These are phyloP conservation scores for Fundulus diaphanus DNA, from an alignment of 2,797 vertebrate genomes.

Conservation along the genomic window DNA sequence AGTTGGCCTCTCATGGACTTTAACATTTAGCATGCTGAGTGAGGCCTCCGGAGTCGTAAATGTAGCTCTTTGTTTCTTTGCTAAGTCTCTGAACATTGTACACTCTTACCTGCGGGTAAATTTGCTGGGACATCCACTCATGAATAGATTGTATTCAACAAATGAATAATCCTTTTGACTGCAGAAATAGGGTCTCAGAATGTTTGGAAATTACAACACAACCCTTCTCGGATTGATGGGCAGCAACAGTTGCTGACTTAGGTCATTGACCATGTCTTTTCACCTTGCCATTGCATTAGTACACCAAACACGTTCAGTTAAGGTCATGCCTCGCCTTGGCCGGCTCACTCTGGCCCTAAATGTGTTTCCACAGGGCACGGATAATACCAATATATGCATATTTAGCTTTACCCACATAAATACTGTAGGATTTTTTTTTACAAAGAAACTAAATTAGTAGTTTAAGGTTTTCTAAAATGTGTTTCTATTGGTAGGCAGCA, in stretches of 20 bases:
- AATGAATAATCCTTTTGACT: no score
- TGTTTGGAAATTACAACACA: not conserved
- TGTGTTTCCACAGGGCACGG: not conserved
- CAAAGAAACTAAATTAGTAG: not conserved
- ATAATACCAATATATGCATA: not conserved
- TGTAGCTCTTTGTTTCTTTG: not conserved
- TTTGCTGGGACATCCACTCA: no score
- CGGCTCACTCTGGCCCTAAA: not conserved
- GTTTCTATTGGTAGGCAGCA: slow-evolving; percentile 22
- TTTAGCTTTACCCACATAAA: not conserved
- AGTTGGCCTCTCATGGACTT: no score
- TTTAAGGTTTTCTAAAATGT: slow-evolving; percentile 34
- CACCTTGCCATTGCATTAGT: not conserved
- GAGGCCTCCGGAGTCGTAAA: no score
- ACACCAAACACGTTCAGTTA: not conserved
- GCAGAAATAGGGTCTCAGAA: no score
- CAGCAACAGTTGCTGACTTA: not conserved
- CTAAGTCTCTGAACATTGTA: no score
- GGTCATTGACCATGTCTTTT: not conserved
- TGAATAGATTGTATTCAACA: no score
- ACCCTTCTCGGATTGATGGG: not conserved
- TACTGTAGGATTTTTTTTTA: not conserved
- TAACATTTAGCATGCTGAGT: no score
- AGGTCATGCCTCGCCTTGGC: not conserved
- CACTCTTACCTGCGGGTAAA: no score